Evolutionary conservation across 2,888 invertebrate species (phyloP), one percentile per base, ranked within the genome.

Genomic region (Hylaea fasciaria): DNA sequence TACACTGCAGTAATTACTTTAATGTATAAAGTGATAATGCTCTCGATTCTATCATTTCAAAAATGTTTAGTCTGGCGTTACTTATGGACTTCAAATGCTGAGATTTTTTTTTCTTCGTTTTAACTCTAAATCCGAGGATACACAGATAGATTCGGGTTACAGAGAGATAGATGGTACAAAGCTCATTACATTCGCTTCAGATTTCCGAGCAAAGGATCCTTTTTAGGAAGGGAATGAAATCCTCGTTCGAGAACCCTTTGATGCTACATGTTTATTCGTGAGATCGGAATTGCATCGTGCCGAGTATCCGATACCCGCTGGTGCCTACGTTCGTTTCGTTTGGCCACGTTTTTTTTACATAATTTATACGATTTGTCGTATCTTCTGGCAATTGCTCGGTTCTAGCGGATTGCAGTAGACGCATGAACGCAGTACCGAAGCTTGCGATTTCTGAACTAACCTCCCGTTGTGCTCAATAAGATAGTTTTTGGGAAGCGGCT

Each of bases 341-440:
- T 45, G 49, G 57, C 64, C 62, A 67, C 67, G 65, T 66, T 75
- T 79, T 37, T 32, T 76, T 73, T 75, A 80, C 77, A 83, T 83
- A 83, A 85, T 82, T 81, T 84, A 85, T 85, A 77, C 78, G 73
- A 72, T 76, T 73, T 76, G 70, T 77, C 76, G 78, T 77, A 78
- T 78, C 73, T 74, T 68, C 70, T 63, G 70, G 68, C 72, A 74
- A 81, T 80, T 79, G 77, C 74, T 76, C 71, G 69, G 71, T 76
- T 50, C 49, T 73, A 70, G 65, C 32, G 69, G 43, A 28, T 22
- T 29, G 32, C 22, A 40, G 29, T 50, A 45, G 13, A 45, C 43
- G 17, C 22, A 45, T 39, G 13, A 13, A 44, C 32, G 2, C 50
- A 45, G 57, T 50, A 51, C 28, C 5, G 40, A 13, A 50, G 17